Evolutionary conservation across 2,113 vertebrate genomes (phyloP), one percentile per base, ranked within the genome.

Genomic region (Gobiocypris rarus): DNA sequence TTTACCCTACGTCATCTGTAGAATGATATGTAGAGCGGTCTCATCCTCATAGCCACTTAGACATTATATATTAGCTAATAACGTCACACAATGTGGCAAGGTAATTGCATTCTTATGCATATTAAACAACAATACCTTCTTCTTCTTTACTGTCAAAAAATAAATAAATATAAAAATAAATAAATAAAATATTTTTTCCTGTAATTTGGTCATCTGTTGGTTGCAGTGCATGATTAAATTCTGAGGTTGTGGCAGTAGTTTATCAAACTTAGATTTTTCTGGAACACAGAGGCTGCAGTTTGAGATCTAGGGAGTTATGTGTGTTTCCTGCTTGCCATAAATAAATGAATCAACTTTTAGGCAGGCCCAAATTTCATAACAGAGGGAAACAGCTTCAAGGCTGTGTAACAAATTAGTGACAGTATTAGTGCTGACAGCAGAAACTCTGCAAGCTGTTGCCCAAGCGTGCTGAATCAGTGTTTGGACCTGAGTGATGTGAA

Each of bases 391-490:
- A 43, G 69, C 22, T 43, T 71, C 22, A 43, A 43, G 69, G 69
- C 69, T 38, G 38, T 71, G 38, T 7, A 43, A 43, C 69, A 71
- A 71, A 71, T 71, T 2, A 71, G 19, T 43, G 34, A 43, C 34
- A 70, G 34, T 43, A 70, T 70, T 70, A n/a, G 10, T 43, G 69
- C 38, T 43, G 69, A 71, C 69, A 71, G 69, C 38, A 71, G 38
- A 43, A 71, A 11, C 67, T 70, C 34, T 41, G 34, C 65, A 70
- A 70, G 34, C 67, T 70, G 38, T n/a, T 43, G 22, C 34, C 69
- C 38, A 71, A 43, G 38, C 5, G 22, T 43, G 69, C 69, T 43
- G 69, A 71, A 38, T 71, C 69, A 71, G 38, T 71, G 38, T 43
- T 43, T 71, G 38, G 22, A 22, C 22, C 38, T 3, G 19, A 70